Base-by-base conservation (phyloP, 2,888 invertebrate species). In the Mallateleia sp. region DNA sequence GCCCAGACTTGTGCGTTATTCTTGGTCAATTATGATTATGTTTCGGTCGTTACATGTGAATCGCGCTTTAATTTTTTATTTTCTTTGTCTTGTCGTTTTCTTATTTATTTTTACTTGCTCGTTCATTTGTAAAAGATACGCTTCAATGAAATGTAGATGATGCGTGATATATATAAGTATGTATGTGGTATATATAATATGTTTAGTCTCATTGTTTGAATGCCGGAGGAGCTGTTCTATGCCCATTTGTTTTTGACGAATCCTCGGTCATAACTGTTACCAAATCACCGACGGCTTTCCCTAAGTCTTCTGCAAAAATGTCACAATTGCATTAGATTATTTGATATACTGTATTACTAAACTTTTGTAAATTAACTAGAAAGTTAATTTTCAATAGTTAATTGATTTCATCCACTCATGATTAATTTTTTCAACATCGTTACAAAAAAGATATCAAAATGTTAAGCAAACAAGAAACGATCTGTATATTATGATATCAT, bases 251-350 rank as follows among this genome's bases (percentile, higher is more conserved):
- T 72, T 91, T 92, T 60, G 91, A 80, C 74, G 80, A 88, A 79
- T 98, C 98, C 93, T 98, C 97, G 54, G 97, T 98, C 97, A 99
- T 98, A 71, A 98, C 98, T 58, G 98, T 98, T 89, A 99, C 99
- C 93, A 99, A 96, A 93, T 98, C 97, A 93, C 98, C 98, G 91
- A 98, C 98, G 82, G 98, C 98, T 95, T 97, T 97, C 80, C 98
- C 98, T 90, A 98, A 96, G 95, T 98, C 98, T 94, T 97, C 98
- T 97, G 96, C 62, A 95, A 96, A 77, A 71, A 52, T 15, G n/a
- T n/a, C n/a, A 64, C 1, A 32, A 54, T 32, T 24, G 18, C 60
- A 22, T 71, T 71, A 50, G 8, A 58, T 56, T 38, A 20, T 28
- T 75, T 14, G 2, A 32, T 32, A 8, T 32, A 32, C n/a, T n/a